phyloP scores from a whole-genome alignment of 1,140 invertebrate species.

The Papilio aristodemus region DNA sequence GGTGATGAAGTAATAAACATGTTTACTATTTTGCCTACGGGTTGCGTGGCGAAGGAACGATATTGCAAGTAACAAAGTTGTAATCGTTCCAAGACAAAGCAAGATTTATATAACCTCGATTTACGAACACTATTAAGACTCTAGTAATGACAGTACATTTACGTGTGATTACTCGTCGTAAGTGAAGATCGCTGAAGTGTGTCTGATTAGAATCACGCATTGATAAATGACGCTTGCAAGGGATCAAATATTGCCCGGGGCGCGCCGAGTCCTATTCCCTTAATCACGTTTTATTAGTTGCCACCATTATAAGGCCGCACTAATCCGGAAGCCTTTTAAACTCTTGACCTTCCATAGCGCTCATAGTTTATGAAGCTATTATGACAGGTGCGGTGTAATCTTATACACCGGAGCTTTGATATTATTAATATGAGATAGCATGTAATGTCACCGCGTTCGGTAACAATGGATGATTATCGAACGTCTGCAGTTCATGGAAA shows the following conservation, averaged over 20 bases:
- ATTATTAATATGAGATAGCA: constrained; percentile 27
- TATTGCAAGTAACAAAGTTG: not conserved
- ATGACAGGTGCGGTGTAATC: constrained; percentile 33
- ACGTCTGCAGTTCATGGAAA: constrained; percentile 15
- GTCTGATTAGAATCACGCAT: constrained; percentile 3
- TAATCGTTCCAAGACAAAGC: not conserved
- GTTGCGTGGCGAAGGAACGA: not conserved
- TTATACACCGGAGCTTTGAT: constrained; percentile 33
- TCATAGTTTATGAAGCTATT: constrained; percentile 31
- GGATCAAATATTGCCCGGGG: not conserved
- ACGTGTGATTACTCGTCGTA: not conserved
- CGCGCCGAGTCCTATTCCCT: not conserved
- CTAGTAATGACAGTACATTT: constrained; percentile 15
- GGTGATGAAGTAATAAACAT: not conserved
- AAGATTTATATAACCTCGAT: constrained; percentile 9
- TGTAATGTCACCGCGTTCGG: constrained; percentile 17
- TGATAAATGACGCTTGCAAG: constrained; percentile 5
- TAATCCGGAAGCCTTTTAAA: constrained; percentile 33
- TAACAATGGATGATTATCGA: constrained; percentile 30
- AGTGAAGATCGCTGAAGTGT: not conserved
- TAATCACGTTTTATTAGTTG: constrained; percentile 26
- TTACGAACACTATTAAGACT: not conserved
- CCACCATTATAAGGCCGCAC: constrained; percentile 14
- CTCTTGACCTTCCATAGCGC: constrained; percentile 30
- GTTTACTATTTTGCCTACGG: not conserved